Evolutionary conservation across 1,140 invertebrate species (phyloP), one percentile per base, ranked within the genome.

Genomic region (Halesus radiatus): DNA sequence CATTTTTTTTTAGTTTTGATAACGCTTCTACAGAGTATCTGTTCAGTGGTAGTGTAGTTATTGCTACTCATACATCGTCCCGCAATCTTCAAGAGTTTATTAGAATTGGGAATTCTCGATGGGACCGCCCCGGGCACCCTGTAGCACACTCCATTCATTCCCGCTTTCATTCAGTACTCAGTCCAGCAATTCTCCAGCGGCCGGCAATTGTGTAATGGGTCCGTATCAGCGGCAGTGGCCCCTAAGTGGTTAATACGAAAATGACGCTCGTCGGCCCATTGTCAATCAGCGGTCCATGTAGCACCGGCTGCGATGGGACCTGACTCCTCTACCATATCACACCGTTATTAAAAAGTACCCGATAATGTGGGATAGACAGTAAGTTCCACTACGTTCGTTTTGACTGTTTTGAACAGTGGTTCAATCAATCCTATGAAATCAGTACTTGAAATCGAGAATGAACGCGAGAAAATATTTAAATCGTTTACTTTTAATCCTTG

Each of bases 161-260:
- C 32, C 29, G 78, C 60, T 82, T 79, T 56, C 62, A 81, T 74
- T 82, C 64, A 82, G 62, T 78, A 32, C 32, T 6, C 32, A 32
- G 32, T 32, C 4, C 0, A 32, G 10, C 37, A 45, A 45, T 10
- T 45, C 37, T 45, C 37, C 37, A 13, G 37, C 37, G 8, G 56
- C 37, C 78, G 58, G 32, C 78, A 83, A 83, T 83, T 83, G 82
- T 62, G 82, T 83, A 83, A 83, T 83, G 50, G 73, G 66, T 53
- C 26, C 54, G 56, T 56, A 52, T 72, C 23, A 78, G 45, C 20
- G 66, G 64, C 66, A 29, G 22, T 15, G 37, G 73, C 73, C 45
- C 22, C 53, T 78, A 83, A 83, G 82, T 80, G 82, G 79, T 80
- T 83, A 83, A 83, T 83, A 80, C 79, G 82, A 79, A 83, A 83